phyloP scores from a whole-genome alignment of 2,888 invertebrate genomes.

The Morpho helenor region DNA sequence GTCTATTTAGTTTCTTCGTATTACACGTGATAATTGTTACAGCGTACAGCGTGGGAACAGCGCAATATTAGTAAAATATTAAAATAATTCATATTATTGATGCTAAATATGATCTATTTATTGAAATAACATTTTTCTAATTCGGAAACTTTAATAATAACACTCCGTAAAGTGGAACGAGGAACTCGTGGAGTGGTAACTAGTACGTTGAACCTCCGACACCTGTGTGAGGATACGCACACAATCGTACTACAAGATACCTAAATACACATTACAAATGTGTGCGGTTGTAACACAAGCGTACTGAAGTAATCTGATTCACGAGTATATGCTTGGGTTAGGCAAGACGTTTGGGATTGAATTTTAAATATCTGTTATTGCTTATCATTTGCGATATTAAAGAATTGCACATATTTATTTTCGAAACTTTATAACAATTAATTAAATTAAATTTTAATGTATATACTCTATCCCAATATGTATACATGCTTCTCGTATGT shows the following conservation, averaged over 20 bases:
- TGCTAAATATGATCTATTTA: slow-evolving; percentile 1
- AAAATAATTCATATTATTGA: not conserved
- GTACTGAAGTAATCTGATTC: slow-evolving; percentile 55
- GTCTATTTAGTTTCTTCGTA: no score
- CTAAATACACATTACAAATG: slow-evolving; percentile 29
- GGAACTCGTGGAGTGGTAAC: slow-evolving; percentile 75
- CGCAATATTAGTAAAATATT: no score
- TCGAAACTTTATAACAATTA: not conserved
- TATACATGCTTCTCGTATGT: no score
- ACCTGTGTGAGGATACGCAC: slow-evolving; percentile 42
- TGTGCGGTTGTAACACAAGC: slow-evolving; percentile 29
- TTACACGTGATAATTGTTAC: no score
- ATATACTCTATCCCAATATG: no score
- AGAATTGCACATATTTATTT: not conserved
- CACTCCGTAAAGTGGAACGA: slow-evolving; percentile 78
- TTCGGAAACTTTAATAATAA: slow-evolving; percentile 72
- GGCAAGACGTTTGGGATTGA: slow-evolving; percentile 18
- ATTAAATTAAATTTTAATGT: no score
- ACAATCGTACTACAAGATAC: slow-evolving; percentile 33
- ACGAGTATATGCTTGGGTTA: slow-evolving; percentile 34
- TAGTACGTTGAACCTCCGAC: slow-evolving; percentile 73
- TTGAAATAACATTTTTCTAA: slow-evolving; percentile 19
- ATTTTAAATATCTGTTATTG: slow-evolving; percentile 14
- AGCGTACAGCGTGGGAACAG: no score
- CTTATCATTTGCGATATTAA: slow-evolving; percentile 7